Percentiles rank a stretch among this genome's conserved stretches.
Conservation (phyloP, 2,888 invertebrate species). For the Tetragonula carbonaria region DNA sequence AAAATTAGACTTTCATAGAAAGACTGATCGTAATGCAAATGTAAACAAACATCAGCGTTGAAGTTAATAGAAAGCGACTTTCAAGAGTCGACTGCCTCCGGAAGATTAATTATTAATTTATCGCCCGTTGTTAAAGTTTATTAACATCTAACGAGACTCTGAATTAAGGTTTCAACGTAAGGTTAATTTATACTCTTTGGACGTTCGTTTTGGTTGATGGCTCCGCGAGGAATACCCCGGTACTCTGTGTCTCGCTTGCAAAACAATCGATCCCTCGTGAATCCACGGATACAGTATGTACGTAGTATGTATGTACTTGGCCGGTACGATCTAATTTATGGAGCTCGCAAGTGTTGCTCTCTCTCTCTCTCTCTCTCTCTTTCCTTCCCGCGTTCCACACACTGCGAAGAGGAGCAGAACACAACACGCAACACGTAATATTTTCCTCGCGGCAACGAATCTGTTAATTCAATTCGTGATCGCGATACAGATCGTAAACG, state of each 20-base stretch:
- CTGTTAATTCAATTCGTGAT: neutral
- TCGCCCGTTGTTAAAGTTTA: no score
- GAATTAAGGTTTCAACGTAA: no score
- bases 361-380: neutral
- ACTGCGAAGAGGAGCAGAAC: neutral
- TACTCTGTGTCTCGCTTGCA: neutral
- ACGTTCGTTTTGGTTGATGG: neutral
- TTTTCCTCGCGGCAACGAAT: neutral
- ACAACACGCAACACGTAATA: neutral
- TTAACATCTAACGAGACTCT: no score
- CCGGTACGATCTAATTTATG: neutral
- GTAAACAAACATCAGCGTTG: no score
- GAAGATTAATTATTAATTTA: no score
- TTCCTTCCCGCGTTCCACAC: neutral
- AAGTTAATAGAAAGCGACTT: no score
- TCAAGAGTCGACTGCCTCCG: no score
- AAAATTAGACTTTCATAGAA: no score
- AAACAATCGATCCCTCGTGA: neutral
- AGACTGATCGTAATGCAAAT: no score
- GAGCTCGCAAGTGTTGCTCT: neutral
- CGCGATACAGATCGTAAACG: neutral
- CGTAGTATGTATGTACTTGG: neutral
- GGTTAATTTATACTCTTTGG: neutral
- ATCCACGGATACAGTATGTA: neutral
- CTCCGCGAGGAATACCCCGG: neutral